Evolutionary conservation across 2,888 invertebrate genomes (phyloP), one percentile per base, ranked within the genome.

Genomic region (Panzeria rudis): DNA sequence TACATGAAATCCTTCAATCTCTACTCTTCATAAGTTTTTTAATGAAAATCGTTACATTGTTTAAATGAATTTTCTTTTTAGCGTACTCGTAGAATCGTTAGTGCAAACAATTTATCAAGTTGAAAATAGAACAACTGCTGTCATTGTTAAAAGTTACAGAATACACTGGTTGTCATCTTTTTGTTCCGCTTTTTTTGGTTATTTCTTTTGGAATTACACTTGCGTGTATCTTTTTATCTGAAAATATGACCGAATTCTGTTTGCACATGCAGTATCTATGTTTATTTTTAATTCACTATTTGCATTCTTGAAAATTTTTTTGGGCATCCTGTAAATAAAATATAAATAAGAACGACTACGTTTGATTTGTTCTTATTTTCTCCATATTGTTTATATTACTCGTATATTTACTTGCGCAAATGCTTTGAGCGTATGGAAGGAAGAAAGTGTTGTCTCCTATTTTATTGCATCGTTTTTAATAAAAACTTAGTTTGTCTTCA

Each of bases 401-500:
- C 50, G 17, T 9, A n/a, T 32, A n/a, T 59, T 59, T 59, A 17
- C 13, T 72, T 47, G 44, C 20, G 69, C 41, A 25, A 59, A 44
- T 61, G n/a, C 13, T 20, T 8, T 8, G 25, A 25, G 7, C 29
- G 9, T 23, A 7, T 25, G 25, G 11, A 73, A 29, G 44, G 11
- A 73, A 29, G 44, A n/a, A 72, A 59, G 44, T 44, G n/a, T 44
- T 13, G 29, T 9, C 9, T 38, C 4, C 15, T 23, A n/a, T 7
- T 23, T 44, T 13, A 13, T 59, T 7, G 2, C 50, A 29, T 29
- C 29, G 5, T 29, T 29, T 7, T 3, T 6, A 56, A 38, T 20
- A 61, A 35, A 38, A 61, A 29, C 54, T 17, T 35, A 73, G 32
- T 78, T 79, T 71, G 50, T 59, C 76, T 71, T 68, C 15, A 72